Evolutionary conservation across 2,888 invertebrate species (phyloP).

Genomic region (Nomada goodeniana): DNA sequence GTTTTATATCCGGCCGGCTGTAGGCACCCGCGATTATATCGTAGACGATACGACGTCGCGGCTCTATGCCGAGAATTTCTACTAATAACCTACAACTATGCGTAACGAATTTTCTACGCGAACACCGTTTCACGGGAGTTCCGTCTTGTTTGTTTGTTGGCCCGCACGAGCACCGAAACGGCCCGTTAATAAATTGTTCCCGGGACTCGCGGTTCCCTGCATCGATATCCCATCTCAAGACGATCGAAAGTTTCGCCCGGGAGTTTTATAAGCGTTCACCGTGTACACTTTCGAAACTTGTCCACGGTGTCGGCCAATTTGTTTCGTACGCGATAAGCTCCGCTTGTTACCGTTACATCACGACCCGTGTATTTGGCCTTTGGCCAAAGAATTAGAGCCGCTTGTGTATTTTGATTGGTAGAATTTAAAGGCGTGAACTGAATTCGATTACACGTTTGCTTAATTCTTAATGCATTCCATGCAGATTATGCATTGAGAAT

Average conservation of each 20-base stretch:
- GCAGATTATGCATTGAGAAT: too few relatives aligned
- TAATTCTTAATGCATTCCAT: too few relatives aligned
- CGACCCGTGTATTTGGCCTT: too few relatives aligned
- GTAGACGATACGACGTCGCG: not conserved
- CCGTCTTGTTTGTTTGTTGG: not conserved
- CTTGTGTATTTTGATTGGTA: too few relatives aligned
- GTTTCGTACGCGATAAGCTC: too few relatives aligned
- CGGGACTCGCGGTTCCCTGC: conserved; percentile 7
- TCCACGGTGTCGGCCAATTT: too few relatives aligned
- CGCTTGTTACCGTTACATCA: too few relatives aligned
- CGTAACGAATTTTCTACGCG: conserved; percentile 28
- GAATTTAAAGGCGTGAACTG: too few relatives aligned
- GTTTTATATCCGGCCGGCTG: conserved; percentile 35
- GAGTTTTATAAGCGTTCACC: conserved; percentile 8
- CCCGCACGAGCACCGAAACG: not conserved
- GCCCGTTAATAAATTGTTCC: conserved; percentile 35
- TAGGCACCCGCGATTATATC: conserved; percentile 21
- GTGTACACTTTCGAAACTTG: not conserved
- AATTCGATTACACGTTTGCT: too few relatives aligned
- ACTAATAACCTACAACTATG: conserved; percentile 57
- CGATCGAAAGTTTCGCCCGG: not conserved
- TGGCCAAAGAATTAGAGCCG: too few relatives aligned
- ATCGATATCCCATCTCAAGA: conserved; percentile 20
- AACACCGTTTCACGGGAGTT: not conserved
- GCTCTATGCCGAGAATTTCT: conserved; percentile 40